Evolutionary conservation across 2,888 invertebrate species (phyloP).

Genomic region (Scaptomyza parva): DNA sequence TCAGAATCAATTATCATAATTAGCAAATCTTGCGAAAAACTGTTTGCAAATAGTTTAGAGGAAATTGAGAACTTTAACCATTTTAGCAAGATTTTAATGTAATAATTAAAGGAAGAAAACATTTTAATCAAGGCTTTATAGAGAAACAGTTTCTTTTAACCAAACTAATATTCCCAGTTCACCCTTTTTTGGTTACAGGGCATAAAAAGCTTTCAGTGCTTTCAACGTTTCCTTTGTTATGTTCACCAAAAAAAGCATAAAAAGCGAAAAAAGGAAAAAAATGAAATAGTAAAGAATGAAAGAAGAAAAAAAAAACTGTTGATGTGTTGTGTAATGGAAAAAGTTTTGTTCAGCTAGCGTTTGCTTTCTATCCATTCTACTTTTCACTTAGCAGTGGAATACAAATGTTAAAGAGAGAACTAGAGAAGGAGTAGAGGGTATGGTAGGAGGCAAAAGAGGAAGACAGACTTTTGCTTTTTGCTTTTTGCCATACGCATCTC

Average conservation of each 20-base stretch:
- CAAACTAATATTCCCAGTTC: constrained; percentile 54
- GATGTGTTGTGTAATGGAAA: constrained; percentile 78
- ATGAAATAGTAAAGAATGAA: constrained; percentile 33
- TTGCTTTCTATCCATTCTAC: constrained; percentile 74
- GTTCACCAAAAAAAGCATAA: constrained; percentile 50
- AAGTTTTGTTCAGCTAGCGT: constrained; percentile 76
- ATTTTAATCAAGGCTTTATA: not conserved
- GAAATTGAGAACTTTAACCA: not conserved
- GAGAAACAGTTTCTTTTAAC: not conserved
- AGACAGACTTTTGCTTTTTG: constrained; percentile 62
- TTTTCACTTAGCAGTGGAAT: constrained; percentile 64
- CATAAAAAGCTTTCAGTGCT: constrained; percentile 74
- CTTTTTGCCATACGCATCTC: constrained; percentile 56
- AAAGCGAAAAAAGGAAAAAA: constrained; percentile 51
- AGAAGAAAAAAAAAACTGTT: constrained; percentile 63
- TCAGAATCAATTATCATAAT: constrained; percentile 39
- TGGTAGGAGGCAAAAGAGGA: constrained; percentile 15
- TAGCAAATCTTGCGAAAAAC: constrained; percentile 6
- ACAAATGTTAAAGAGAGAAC: constrained; percentile 9
- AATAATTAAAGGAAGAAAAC: too few species aligned
- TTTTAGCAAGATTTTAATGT: not conserved
- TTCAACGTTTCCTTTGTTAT: constrained; percentile 74
- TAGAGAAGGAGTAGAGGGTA: not conserved
- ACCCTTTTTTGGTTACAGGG: constrained; percentile 45
- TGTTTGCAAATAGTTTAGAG: not conserved